phyloP scores from a whole-genome alignment of 2,113 vertebrate genomes.

The Myiozetetes cayanensis region DNA sequence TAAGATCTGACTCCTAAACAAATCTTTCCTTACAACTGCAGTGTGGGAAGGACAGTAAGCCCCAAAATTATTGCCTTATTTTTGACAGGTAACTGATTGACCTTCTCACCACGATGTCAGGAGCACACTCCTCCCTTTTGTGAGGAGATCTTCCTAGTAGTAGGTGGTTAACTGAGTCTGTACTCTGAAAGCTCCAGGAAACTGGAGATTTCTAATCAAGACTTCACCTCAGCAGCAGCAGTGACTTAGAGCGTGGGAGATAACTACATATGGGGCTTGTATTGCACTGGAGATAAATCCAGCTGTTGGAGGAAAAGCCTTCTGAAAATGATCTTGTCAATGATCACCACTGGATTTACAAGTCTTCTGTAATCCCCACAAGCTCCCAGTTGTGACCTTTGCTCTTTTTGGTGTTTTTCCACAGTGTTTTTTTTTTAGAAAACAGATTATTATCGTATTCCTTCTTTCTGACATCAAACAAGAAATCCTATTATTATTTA shows the following conservation, averaged over 20 bases:
- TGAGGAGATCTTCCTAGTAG: neutral
- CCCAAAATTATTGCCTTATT: neutral
- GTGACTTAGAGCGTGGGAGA: neutral
- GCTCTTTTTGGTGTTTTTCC: neutral
- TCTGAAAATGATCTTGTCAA: neutral
- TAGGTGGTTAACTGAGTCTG: neutral
- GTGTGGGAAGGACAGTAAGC: neutral
- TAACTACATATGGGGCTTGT: neutral
- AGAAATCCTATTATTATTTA: neutral
- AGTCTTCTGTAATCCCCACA: neutral
- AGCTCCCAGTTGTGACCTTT: neutral
- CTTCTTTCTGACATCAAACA: neutral
- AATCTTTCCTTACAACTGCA: neutral
- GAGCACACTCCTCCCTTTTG: neutral
- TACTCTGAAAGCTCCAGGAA: neutral
- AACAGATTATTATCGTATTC: neutral
- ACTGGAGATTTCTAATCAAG: neutral
- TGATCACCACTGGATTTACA: neutral
- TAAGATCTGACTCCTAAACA: neutral
- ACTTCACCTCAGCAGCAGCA: neutral
- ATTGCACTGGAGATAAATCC: neutral
- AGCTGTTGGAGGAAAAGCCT: neutral
- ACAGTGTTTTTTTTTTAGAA: neutral
- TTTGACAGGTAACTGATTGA: neutral
- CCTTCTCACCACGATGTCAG: neutral